These are phyloP conservation scores for Caranx melampygus DNA, from an alignment of 2,113 vertebrate genomes.

Conservation along the genomic window DNA sequence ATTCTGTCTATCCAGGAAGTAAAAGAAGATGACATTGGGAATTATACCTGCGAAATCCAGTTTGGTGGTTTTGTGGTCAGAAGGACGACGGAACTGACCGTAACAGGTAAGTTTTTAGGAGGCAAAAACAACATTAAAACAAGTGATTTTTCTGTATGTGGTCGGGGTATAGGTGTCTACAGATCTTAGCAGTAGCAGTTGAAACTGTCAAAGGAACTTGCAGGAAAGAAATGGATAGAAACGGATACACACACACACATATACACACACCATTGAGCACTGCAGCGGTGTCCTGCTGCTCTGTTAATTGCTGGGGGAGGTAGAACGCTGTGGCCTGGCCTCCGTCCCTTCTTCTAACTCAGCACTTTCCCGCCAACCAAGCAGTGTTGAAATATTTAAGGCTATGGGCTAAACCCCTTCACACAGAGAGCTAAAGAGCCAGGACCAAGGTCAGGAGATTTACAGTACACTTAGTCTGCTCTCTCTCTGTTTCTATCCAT, in stretches of 20 bases:
- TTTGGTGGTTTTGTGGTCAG: slow-evolving; percentile 93
- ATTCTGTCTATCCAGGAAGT: slow-evolving; percentile 92
- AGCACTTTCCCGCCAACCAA: slow-evolving; percentile 72
- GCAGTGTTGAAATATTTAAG: slow-evolving; percentile 78
- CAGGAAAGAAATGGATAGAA: slow-evolving; percentile 39
- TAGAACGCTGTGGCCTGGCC: slow-evolving; percentile 64
- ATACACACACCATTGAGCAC: slow-evolving; percentile 50
- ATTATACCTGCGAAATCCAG: slow-evolving; percentile 97
- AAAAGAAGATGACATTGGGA: slow-evolving; percentile 97
- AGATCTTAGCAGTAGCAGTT: slow-evolving; percentile 7
- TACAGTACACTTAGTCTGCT: slow-evolving; percentile 42
- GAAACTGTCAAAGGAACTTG: slow-evolving; percentile 1
- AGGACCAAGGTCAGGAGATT: slow-evolving; percentile 74
- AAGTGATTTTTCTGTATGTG: background rate
- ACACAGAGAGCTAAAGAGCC: slow-evolving; percentile 64
- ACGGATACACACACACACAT: slow-evolving; percentile 31
- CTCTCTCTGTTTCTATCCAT: slow-evolving; percentile 3
- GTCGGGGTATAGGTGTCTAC: background rate
- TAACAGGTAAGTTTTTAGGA: slow-evolving; percentile 88
- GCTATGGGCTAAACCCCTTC: slow-evolving; percentile 68
- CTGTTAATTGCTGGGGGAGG: slow-evolving; percentile 74
- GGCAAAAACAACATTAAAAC: background rate
- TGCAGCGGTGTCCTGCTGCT: slow-evolving; percentile 69
- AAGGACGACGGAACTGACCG: slow-evolving; percentile 93
- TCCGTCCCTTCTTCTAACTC: slow-evolving; percentile 64